A percentile compares a stretch with the other conserved stretches of the same genome.
phyloP scores from a whole-genome alignment of 2,113 vertebrate genomes.

The Cardinalis cardinalis region DNA sequence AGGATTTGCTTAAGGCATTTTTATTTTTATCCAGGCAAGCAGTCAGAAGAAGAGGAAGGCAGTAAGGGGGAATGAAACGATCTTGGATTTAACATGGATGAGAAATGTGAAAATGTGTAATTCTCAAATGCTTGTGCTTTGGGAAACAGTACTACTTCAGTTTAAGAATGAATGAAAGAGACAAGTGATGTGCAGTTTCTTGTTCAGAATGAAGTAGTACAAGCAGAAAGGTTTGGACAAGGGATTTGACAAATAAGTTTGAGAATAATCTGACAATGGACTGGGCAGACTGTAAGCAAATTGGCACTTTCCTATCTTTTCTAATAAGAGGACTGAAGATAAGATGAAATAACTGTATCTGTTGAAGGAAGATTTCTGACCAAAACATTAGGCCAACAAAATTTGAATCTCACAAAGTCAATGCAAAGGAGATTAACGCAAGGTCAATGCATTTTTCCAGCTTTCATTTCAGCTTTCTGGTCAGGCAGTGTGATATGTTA shows the following conservation, averaged over 20 bases:
- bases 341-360: not conserved
- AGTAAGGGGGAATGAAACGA: not conserved
- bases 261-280: not conserved
- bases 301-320: not conserved
- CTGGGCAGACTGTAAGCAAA: not conserved
- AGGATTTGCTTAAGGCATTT: constrained; percentile 54
- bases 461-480: constrained; percentile 14
- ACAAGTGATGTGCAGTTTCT: not conserved
- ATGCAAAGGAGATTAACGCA: not conserved
- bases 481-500: not conserved
- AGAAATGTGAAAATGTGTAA: constrained; percentile 24
- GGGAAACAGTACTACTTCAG: not conserved
- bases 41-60: not conserved
- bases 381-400: not conserved
- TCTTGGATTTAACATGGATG: constrained; percentile 17
- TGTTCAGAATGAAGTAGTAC: not conserved
- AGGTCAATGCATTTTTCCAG: constrained; percentile 13
- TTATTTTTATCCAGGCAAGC: constrained; percentile 40
- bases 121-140: not conserved
- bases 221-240: not conserved
- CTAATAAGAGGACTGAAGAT: not conserved
- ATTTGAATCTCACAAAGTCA: not conserved
- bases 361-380: not conserved
- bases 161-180: constrained; percentile 22
- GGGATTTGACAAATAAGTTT: not conserved